Evolutionary conservation across 1,140 invertebrate species (phyloP).

Genomic region (Eueides isabella): DNA sequence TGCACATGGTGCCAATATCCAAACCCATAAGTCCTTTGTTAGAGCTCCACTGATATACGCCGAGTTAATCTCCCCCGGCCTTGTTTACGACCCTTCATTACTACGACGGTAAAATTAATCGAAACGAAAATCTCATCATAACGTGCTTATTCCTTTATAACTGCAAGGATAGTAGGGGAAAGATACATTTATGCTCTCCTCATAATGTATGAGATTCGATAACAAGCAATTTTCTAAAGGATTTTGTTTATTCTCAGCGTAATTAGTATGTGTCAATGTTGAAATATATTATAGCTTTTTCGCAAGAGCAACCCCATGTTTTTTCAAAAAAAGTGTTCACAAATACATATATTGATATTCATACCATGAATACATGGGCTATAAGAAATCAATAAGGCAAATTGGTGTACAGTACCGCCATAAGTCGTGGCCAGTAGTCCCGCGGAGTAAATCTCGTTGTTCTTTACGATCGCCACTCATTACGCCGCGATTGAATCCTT

Average conservation of each 20-base stretch:
- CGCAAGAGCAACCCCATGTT: no score
- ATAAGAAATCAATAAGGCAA: background rate
- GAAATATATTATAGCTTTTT: no score
- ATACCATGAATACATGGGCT: background rate
- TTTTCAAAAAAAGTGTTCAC: no score
- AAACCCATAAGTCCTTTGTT: conserved; percentile 11
- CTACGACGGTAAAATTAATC: background rate
- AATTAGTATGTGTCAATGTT: no score
- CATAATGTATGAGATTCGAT: no score
- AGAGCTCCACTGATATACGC: background rate
- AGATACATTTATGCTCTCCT: background rate
- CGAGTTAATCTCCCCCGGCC: conserved; percentile 1
- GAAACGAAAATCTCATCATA: conserved; percentile 4
- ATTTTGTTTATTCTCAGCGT: background rate
- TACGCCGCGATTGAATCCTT: conserved; percentile 23
- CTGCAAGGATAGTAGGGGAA: background rate
- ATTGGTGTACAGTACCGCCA: background rate
- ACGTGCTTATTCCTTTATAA: background rate
- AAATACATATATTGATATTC: background rate
- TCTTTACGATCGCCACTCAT: conserved; percentile 28
- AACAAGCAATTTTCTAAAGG: background rate
- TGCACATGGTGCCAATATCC: conserved; percentile 16
- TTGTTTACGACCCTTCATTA: conserved; percentile 10
- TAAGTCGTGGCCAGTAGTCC: background rate
- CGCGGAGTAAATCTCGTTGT: conserved; percentile 9